Evolutionary conservation across 92 coral and sea anemone genomes (phyloP).

Genomic region (Umimayanthus chanpuru): DNA sequence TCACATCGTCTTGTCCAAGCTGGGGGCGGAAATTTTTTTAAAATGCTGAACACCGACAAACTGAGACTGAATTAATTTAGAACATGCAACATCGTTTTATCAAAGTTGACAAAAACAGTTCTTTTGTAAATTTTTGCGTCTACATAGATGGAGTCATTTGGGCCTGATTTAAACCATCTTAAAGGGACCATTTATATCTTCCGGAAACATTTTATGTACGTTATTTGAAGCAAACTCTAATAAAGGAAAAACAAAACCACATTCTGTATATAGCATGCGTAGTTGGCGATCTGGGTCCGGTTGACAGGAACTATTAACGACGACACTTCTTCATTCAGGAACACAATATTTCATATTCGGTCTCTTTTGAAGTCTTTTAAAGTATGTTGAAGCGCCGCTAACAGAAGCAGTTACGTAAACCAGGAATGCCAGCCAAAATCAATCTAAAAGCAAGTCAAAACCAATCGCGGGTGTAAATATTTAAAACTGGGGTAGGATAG

Average conservation of each 20-base stretch:
- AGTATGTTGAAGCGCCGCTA: too few relatives aligned
- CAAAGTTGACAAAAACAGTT: not conserved
- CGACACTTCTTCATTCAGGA: too few relatives aligned
- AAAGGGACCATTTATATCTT: not conserved
- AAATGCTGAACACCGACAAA: not conserved
- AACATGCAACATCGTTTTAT: not conserved
- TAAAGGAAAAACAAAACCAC: not conserved
- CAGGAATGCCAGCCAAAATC: too few relatives aligned
- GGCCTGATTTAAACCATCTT: too few relatives aligned
- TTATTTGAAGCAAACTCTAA: not conserved
- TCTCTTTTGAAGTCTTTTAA: too few relatives aligned
- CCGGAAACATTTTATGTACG: not conserved
- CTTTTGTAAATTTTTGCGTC: not conserved
- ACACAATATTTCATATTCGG: too few relatives aligned
- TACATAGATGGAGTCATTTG: too few relatives aligned
- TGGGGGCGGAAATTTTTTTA: not conserved
- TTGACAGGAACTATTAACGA: too few relatives aligned
- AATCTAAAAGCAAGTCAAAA: too few relatives aligned
- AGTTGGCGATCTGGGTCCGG: not conserved
- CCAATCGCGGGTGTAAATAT: too few relatives aligned
- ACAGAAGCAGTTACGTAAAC: too few relatives aligned
- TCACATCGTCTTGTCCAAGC: not conserved
- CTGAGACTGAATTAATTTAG: not conserved
- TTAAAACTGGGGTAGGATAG: too few relatives aligned
- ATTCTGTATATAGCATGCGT: not conserved